Evolutionary conservation across 1,140 invertebrate genomes (phyloP).

Genomic region (Trinorchestia longiramus): DNA sequence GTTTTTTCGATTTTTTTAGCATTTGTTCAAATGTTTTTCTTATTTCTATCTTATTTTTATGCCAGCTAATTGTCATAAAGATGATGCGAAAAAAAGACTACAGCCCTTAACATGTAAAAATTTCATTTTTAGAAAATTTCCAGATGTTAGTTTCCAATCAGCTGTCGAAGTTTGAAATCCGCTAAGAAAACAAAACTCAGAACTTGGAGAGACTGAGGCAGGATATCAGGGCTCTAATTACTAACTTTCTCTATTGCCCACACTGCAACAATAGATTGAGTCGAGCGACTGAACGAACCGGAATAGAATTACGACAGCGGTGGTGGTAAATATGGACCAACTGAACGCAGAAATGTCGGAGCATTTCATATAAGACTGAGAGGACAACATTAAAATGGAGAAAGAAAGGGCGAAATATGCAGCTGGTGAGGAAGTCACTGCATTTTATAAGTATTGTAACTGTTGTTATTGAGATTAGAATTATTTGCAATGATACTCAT

Average conservation of each 20-base stretch:
- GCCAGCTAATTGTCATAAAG: no score
- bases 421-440: no score
- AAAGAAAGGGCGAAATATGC: no score
- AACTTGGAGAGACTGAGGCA: slow-evolving; percentile 9
- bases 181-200: slow-evolving; percentile 10
- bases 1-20: not conserved
- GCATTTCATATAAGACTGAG: no score
- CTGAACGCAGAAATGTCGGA: not conserved
- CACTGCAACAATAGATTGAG: slow-evolving; percentile 6
- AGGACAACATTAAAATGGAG: no score
- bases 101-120: not conserved
- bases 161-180: slow-evolving; percentile 11
- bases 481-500: no score
- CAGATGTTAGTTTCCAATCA: not conserved
- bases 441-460: no score
- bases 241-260: slow-evolving; percentile 25
- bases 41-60: no score
- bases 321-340: not conserved
- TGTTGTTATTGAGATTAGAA: no score
- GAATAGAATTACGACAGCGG: not conserved
- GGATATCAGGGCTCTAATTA: slow-evolving; percentile 26
- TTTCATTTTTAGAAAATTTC: not conserved
- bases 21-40: not conserved
- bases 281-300: not conserved
- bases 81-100: not conserved